Evolutionary conservation across 1,140 invertebrate genomes (phyloP).

Genomic region (Panagrolaimus sp.): DNA sequence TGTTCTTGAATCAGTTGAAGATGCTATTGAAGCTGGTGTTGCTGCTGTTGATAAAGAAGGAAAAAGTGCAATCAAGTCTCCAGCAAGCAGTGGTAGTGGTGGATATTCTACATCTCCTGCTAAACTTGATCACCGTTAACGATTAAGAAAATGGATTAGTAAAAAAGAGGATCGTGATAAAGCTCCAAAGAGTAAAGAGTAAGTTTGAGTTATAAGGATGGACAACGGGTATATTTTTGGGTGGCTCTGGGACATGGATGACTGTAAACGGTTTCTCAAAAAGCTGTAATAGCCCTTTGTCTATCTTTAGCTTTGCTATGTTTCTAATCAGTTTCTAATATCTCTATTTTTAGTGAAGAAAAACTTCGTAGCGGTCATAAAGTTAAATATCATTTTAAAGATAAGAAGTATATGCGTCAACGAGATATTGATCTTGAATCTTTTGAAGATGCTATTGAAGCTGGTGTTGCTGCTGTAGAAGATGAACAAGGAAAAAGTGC

Average conservation of each 20-base stretch:
- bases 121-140: conserved; percentile 19
- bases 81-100: no score
- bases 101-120: neutral
- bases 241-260: no score
- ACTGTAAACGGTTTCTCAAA: no score
- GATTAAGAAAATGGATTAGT: conserved; percentile 38
- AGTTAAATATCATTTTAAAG: conserved; percentile 41
- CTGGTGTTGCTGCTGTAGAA: conserved; percentile 19
- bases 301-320: no score
- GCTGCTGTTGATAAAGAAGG: no score
- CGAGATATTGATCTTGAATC: conserved; percentile 35
- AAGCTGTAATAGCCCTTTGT: no score
- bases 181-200: conserved; percentile 40
- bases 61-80: no score
- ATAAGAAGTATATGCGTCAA: conserved; percentile 40
- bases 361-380: conserved; percentile 20
- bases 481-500: neutral
- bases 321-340: no score
- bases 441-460: conserved; percentile 41
- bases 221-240: no score
- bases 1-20: conserved; percentile 33
- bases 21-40: no score
- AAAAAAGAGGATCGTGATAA: conserved; percentile 37
- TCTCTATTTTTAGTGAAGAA: conserved; percentile 15
- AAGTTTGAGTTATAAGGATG: no score